phyloP scores from a whole-genome alignment of 2,888 invertebrate species.

The Agriopis marginaria region DNA sequence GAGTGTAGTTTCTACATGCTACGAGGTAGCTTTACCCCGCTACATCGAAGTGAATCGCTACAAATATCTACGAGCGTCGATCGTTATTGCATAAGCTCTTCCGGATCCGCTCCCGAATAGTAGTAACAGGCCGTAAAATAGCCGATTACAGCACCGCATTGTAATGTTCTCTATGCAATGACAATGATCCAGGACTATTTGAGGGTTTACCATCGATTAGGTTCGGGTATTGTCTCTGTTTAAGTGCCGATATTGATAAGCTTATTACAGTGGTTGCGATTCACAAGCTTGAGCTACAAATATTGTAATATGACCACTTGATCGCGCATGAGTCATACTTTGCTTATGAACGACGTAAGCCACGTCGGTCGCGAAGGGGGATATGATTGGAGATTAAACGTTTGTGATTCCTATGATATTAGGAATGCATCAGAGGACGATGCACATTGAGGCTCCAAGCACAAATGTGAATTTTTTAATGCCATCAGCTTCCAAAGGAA shows the following conservation, averaged over 20 bases:
- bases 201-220: slow-evolving; percentile 3
- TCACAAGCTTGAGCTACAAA: too few species aligned
- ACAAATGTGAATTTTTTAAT: neutral
- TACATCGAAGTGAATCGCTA: slow-evolving; percentile 11
- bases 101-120: neutral
- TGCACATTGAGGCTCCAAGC: neutral
- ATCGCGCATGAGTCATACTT: too few species aligned
- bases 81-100: slow-evolving; percentile 16
- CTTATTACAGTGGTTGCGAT: too few species aligned
- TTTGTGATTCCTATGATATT: too few species aligned
- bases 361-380: too few species aligned
- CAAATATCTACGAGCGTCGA: slow-evolving; percentile 12
- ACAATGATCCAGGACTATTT: slow-evolving; percentile 10
- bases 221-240: neutral
- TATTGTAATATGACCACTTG: too few species aligned
- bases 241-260: neutral
- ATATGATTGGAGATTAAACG: too few species aligned
- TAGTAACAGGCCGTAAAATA: slow-evolving; percentile 15
- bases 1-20: too few species aligned
- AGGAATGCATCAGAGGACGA: too few species aligned
- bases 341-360: too few species aligned
- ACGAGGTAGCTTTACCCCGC: neutral
- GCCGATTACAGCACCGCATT: neutral
- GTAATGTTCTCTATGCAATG: neutral
- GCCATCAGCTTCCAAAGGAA: neutral